These are phyloP conservation scores for Petroica traversi DNA, from an alignment of 2,113 vertebrate genomes.

Conservation along the genomic window DNA sequence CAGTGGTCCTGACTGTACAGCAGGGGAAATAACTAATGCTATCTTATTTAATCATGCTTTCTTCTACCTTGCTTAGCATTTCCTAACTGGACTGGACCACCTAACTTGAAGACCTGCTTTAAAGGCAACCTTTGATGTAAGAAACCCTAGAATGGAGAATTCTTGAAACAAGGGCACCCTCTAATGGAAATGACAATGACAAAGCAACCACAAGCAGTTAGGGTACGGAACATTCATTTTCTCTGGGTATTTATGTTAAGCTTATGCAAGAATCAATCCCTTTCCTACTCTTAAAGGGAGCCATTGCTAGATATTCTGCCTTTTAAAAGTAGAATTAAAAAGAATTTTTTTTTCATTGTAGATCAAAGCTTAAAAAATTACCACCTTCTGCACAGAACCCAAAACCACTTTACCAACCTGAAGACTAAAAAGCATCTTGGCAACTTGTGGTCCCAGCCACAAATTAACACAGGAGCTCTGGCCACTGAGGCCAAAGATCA, in stretches of 20 bases:
- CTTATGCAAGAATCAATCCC: not conserved
- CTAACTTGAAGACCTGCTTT: constrained; percentile 64
- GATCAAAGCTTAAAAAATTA: not conserved
- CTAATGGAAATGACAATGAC: constrained; percentile 39
- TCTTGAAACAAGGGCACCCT: constrained; percentile 69
- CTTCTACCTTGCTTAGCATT: constrained; percentile 66
- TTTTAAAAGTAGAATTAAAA: not conserved
- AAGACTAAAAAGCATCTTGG: not conserved
- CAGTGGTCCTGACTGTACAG: constrained; percentile 38
- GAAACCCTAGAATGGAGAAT: not conserved
- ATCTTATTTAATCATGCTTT: constrained; percentile 66
- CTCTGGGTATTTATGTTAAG: not conserved
- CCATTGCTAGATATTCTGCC: not conserved
- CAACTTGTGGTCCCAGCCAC: not conserved
- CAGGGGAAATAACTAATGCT: constrained; percentile 69
- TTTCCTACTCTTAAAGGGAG: not conserved
- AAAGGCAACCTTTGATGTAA: constrained; percentile 48
- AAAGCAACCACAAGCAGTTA: not conserved
- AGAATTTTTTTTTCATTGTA: not conserved
- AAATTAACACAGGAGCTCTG: not conserved
- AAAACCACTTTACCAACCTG: not conserved
- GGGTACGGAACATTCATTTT: not conserved
- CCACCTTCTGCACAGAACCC: not conserved
- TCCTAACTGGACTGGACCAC: constrained; percentile 66
- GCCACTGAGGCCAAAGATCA: not conserved